Conservation (phyloP, 2,113 vertebrate species). For the Paraplagusia blochii region DNA sequence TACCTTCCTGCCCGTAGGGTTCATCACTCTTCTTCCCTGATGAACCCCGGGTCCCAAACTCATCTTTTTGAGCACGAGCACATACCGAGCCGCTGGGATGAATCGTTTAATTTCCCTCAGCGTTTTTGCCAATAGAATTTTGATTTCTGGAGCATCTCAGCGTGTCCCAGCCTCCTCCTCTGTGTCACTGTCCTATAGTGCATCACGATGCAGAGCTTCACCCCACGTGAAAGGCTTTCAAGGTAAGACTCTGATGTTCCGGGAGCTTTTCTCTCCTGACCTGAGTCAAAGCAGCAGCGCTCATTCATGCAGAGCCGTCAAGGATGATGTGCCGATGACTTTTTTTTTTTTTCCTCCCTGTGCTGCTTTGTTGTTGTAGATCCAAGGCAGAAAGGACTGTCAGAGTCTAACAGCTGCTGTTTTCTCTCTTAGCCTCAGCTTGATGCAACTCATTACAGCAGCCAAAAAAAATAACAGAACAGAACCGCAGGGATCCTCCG, state of each 20-base stretch:
- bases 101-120: conserved; percentile 62
- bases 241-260: conserved; percentile 33
- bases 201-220: conserved; percentile 44
- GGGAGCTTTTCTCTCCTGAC: conserved; percentile 21
- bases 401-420: conserved; percentile 52
- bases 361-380: conserved; percentile 61
- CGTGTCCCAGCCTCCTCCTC: conserved; percentile 49
- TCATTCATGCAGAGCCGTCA: conserved; percentile 42
- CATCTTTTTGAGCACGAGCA: conserved; percentile 46
- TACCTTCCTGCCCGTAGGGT: no score
- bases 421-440: conserved; percentile 38
- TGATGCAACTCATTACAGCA: conserved; percentile 33
- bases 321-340: conserved; percentile 60
- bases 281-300: conserved; percentile 56
- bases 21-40: conserved; percentile 21
- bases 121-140: conserved; percentile 51
- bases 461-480: conserved; percentile 34
- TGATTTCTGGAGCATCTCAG: conserved; percentile 49
- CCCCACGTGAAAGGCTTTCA: conserved; percentile 40
- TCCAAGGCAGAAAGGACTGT: conserved; percentile 47
- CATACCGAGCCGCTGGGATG: conserved; percentile 48
- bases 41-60: conserved; percentile 41
- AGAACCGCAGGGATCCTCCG: conserved; percentile 36
- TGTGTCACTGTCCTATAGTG: conserved; percentile 49
- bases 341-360: conserved; percentile 54